Base-by-base conservation (phyloP, 2,113 vertebrate species). In the Dipodomys stephensi region DNA sequence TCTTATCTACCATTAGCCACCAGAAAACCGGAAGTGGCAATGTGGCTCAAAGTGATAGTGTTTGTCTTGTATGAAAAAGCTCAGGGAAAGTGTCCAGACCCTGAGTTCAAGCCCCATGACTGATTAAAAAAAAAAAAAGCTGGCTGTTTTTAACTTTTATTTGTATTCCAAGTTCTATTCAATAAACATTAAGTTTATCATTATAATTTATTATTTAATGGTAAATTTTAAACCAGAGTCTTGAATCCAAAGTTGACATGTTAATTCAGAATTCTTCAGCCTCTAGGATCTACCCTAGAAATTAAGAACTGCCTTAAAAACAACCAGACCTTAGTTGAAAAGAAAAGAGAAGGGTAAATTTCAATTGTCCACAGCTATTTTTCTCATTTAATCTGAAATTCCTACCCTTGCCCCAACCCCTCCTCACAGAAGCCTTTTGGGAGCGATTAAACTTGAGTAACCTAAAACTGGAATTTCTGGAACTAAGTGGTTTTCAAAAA, bases 381-480 rank as follows among this genome's bases (percentile, higher is more conserved):
- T 94, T 87, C 78, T 95, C 53, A 67, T 89, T 68, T 86, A 39
- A 18, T 85, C 71, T 91, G 57, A 95, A 88, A 94, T 76, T 65
- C 39, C 73, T 13, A 88, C 67, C 46, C 64, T 46, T 2, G 2
- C 32, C 49, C 76, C 73, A 6, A 35, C 71, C n/a, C 60, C 53
- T 44, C 44, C 69, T 82, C 60, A 79, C 16, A 68, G 95, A 96
- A 92, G 79, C 69, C 90, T 93, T 92, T 39, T 65, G 90, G 73
- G 92, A 95, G 74, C 49, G 7, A 91, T 0, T 94, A 71, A 94
- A 88, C 57, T 0, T 18, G 84, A 85, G 90, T 95, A 95, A 97
- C 90, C 92, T 95, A 87, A 95, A 88, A 76, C 89, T 91, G 74
- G 95, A 92, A 95, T 96, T 96, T 91, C 77, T 71, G 89, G 32